These are phyloP conservation scores for Rhinella marina DNA, from an alignment of 2,797 vertebrate genomes.

Conservation along the genomic window DNA sequence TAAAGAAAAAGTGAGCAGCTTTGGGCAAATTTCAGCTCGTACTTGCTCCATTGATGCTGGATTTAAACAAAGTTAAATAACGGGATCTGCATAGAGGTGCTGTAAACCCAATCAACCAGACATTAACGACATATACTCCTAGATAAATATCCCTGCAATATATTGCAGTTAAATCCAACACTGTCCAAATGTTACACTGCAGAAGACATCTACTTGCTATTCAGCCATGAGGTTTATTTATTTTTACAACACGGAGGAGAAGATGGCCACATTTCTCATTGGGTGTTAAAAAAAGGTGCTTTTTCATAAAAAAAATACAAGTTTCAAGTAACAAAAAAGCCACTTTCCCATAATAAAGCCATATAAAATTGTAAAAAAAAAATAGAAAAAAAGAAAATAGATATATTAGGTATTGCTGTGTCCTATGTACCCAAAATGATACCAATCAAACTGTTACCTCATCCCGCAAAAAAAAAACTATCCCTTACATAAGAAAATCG, in stretches of 20 bases:
- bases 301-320: no score
- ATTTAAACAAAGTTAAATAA: constrained; percentile 34
- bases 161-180: neutral
- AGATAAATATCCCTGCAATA: constrained; percentile 25
- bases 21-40: constrained; percentile 24
- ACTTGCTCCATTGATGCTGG: constrained; percentile 31
- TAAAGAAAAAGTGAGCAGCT: constrained; percentile 33
- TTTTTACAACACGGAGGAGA: neutral
- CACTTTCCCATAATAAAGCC: no score
- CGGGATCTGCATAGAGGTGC: constrained; percentile 19
- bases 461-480: no score
- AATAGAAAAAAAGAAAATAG: no score
- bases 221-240: neutral
- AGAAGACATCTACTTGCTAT: neutral
- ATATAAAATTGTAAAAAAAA: no score
- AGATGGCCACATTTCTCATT: no score
- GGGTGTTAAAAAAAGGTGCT: no score
- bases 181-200: neutral
- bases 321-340: no score
- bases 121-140: neutral
- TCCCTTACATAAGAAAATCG: no score
- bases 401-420: no score
- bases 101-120: constrained; percentile 29
- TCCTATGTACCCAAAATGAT: no score
- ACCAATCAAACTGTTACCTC: no score